Percentiles rank a stretch among this genome's conserved stretches.
Conservation (phyloP, 1,140 invertebrate species). For the Neotoxoptera formosana region DNA sequence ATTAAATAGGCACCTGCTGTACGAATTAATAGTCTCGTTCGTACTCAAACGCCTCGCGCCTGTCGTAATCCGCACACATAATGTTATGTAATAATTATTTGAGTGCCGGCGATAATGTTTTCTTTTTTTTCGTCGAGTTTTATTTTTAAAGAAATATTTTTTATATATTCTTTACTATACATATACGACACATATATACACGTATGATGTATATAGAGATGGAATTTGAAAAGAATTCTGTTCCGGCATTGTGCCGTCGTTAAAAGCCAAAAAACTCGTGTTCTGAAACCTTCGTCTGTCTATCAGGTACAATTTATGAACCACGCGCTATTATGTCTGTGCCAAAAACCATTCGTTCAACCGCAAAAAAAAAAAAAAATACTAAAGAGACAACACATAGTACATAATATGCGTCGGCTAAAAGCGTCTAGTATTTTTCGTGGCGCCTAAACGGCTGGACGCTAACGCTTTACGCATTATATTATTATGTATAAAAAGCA, state of each 20-base stretch:
- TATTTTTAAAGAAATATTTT: neutral
- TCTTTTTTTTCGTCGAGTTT: neutral
- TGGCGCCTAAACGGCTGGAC: neutral
- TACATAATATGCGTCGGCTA: neutral
- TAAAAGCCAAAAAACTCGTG: conserved; percentile 33
- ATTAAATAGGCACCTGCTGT: no score
- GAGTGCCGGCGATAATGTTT: neutral
- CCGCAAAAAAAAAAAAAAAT: neutral
- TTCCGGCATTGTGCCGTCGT: neutral
- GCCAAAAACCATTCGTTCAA: conserved; percentile 34
- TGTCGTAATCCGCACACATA: neutral
- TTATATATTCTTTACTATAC: conserved; percentile 4
- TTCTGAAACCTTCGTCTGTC: conserved; percentile 20
- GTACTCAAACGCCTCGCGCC: no score
- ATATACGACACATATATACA: no score
- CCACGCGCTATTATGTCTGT: neutral
- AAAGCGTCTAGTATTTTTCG: conserved; percentile 27
- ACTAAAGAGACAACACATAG: neutral
- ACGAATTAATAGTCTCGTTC: neutral
- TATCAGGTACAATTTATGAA: conserved; percentile 27
- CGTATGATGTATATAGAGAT: no score
- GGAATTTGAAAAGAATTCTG: neutral
- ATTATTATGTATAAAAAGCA: neutral
- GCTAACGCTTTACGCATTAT: neutral
- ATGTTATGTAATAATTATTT: neutral